Base-by-base conservation (phyloP, 1,140 invertebrate genomes). In the Drosophila sturtevanti region DNA sequence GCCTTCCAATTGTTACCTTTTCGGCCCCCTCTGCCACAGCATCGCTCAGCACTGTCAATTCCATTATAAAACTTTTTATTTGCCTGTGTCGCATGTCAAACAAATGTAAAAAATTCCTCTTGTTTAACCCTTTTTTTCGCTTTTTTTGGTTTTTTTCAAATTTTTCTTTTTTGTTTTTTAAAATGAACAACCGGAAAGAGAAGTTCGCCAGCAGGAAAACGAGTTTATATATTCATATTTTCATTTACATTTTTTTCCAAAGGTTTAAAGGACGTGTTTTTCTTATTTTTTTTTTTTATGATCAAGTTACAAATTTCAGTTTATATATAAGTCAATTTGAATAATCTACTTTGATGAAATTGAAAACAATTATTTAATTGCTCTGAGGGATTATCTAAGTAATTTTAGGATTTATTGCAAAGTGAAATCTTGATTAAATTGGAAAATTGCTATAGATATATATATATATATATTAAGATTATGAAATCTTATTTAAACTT, bases 21-120 rank as follows among this genome's bases (percentile, higher is more conserved):
- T 11, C 5, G 3, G 2, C 16, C 18, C 41, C 41, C 10, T 18
- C n/a, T 4, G 9, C 24, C 54, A 4, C 6, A 34, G 6, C 31
- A 56, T 34, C 54, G 24, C 24, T 56, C n/a, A 10, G 52, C 52
- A 16, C 52, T 55, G 22, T 55, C 52, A 55, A 55, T 55, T 55
- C 52, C 52, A 55, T 55, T 55, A 55, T 34, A 55, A 72, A 74
- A 73, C 35, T 64, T 67, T 74, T 55, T 74, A 55, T 60, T 55
- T 52, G 21, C 34, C 21, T 60, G 38, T 18, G 22, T n/a, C 59
- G 59, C 35, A 41, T 61, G 58, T 44, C 58, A 61, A 61, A 63
- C 72, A 56, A 66, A 73, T 66, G 55, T 56, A 55, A 67, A 66
- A 63, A 48, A 9, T 6, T 31, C 27, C 27, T 56, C 52, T 54